Evolutionary conservation across 2,888 invertebrate species (phyloP), one percentile per base, ranked within the genome.

Genomic region (Cheilosia vulpina): DNA sequence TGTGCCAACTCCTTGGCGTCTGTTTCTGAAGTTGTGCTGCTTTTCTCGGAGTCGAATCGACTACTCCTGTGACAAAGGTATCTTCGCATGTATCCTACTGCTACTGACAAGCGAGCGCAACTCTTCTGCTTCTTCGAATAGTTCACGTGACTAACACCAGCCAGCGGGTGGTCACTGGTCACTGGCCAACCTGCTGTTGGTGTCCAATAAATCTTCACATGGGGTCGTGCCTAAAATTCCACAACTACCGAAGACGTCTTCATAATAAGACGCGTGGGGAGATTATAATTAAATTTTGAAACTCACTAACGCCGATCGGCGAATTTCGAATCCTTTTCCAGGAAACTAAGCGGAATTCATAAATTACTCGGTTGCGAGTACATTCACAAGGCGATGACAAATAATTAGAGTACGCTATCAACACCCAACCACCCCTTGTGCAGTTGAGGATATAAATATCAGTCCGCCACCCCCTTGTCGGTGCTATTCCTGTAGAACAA

Each of bases 401-500:
- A 85, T 81, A 85, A 71, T 80, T 66, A n/a, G 43, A 85, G 60
- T 60, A 71, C 27, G 45, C 71, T 76, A 72, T 85, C 81, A 72
- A 71, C 80, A 60, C 62, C 55, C 68, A 62, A 47, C 43, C 45
- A 75, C 73, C 83, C 77, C 45, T 83, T 11, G 27, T 19, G 15
- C n/a, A n/a, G 9, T n/a, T 34, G 41, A 38, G 38, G 41, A 83
- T 62, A 68, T 73, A 63, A 71, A 65, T 77, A 43, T 31, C 13
- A 69, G 60, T 52, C 76, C 15, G 53, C 57, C 53, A 53, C 69
- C 73, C 60, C 65, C 19, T 52, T 57, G 45, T 21, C 47, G 21
- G 45, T 78, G 68, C 41, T 68, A 63, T 45, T 68, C 69, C 60
- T 27, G 55, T 27, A 68, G 80, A 81, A 88, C 87, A 88, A 88